Percentiles rank a stretch among this genome's conserved stretches.
phyloP scores from a whole-genome alignment of 2,797 vertebrate species.

The Sebastes taczanowskii region DNA sequence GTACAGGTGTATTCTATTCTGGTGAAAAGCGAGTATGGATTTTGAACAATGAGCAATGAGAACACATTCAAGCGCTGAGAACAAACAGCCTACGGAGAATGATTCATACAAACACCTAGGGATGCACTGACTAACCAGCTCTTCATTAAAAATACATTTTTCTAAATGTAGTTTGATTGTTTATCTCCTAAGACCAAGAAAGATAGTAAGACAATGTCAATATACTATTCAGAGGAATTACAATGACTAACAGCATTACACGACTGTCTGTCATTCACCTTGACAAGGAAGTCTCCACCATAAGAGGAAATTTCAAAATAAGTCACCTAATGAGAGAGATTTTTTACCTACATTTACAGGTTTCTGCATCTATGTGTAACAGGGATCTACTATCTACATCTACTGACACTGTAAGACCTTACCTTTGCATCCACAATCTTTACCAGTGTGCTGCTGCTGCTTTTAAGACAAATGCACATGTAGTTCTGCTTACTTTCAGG shows the following conservation, averaged over 20 bases:
- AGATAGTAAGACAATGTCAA: neutral
- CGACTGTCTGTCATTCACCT: neutral
- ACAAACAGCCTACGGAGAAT: slow-evolving; percentile 9
- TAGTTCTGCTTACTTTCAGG: slow-evolving; percentile 30
- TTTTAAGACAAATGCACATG: slow-evolving; percentile 65
- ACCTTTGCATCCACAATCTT: slow-evolving; percentile 62
- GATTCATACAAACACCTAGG: slow-evolving; percentile 1
- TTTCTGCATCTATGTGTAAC: slow-evolving; percentile 19
- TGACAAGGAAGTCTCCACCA: neutral
- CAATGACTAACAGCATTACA: neutral
- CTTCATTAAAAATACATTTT: neutral
- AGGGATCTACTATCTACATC: slow-evolving; percentile 31
- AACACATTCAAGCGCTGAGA: neutral
- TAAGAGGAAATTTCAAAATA: neutral
- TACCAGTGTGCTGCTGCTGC: slow-evolving; percentile 52
- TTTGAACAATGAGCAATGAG: neutral
- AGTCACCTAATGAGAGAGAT: neutral
- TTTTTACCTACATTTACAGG: slow-evolving; percentile 15
- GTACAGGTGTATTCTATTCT: neutral
- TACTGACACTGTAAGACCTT: slow-evolving; percentile 41
- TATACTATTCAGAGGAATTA: neutral
- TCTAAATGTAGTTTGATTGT: neutral
- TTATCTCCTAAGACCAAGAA: neutral
- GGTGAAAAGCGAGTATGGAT: neutral
- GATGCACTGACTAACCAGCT: neutral